Percentiles rank a stretch among this genome's conserved stretches.
Evolutionary conservation across 1,140 invertebrate species (phyloP).

Genomic region (Drosophila kepulauana): DNA sequence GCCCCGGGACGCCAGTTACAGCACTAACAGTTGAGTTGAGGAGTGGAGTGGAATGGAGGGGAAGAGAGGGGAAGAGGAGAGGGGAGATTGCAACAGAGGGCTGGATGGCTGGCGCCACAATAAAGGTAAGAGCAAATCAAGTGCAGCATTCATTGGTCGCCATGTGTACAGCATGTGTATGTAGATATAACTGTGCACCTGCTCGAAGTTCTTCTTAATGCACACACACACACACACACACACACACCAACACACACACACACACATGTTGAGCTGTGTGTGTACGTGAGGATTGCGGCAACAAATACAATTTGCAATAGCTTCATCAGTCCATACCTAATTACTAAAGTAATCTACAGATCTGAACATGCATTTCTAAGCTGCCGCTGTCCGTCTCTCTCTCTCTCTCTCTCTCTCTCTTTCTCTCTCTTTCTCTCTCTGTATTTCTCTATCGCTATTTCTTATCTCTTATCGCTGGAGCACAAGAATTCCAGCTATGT

Average conservation of each 20-base stretch:
- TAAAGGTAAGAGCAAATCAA: conserved; percentile 28
- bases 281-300: background rate
- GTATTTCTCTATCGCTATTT: too few species aligned
- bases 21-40: background rate
- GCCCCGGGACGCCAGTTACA: conserved; percentile 11
- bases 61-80: background rate
- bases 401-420: too few species aligned
- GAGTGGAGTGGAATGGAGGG: background rate
- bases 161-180: background rate
- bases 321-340: conserved; percentile 26
- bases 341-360: conserved; percentile 24
- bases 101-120: background rate
- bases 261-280: background rate
- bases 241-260: background rate
- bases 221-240: background rate
- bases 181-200: background rate
- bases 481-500: too few species aligned
- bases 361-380: conserved; percentile 13
- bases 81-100: background rate
- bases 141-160: conserved; percentile 14
- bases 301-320: conserved; percentile 28
- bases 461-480: too few species aligned
- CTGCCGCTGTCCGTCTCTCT: background rate
- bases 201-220: background rate
- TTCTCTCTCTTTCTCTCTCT: too few species aligned